Base-by-base conservation (phyloP, 2,797 vertebrate genomes). In the Dendrocincla tyrannina region DNA sequence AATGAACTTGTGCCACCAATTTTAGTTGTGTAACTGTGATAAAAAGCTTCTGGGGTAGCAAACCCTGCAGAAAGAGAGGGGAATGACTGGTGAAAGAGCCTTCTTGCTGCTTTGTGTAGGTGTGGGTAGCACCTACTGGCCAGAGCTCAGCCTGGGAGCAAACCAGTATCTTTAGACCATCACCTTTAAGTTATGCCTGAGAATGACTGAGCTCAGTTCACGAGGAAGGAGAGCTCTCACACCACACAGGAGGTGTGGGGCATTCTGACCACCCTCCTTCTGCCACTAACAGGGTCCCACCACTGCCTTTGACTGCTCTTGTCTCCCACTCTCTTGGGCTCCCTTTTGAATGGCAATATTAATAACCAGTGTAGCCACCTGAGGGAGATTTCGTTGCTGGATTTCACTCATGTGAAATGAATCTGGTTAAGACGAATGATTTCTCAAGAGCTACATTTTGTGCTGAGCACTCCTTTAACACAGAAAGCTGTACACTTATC, bases 351-450 rank as follows among this genome's bases (percentile, higher is more conserved):
- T 13, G 44, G 28, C 15, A 58, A 52, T 78, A 67, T 67, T 80
- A 74, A 79, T 52, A 49, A 56, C 27, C 18, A 88, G 13, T 6
- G 3, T 7, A 83, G 28, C 10, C 52, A 84, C 63, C 64, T 20
- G 56, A 80, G 68, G 72, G 78, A 89, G 72, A 89, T 64, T 74
- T 85, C 72, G 59, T 77, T 53, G 42, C 55, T 92, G 67, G 88
- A 85, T 87, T 87, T 85, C 47, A 89, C 42, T 63, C 37, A 89
- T 5, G 6, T 8, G 3, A 84, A 93, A 78, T 69, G 82, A 56
- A 76, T 77, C 68, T 13, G 9, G 47, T 77, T 79, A 70, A 87
- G 74, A 77, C 5, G 16, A 92, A 89, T 18, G 28, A 17, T 55
- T 93, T 89, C 81, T 89, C 49, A 88, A 85, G 79, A 89, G 42